Percentiles rank a stretch among this genome's conserved stretches.
Evolutionary conservation across 2,113 vertebrate genomes (phyloP).

Genomic region (Seriola rivoliana): DNA sequence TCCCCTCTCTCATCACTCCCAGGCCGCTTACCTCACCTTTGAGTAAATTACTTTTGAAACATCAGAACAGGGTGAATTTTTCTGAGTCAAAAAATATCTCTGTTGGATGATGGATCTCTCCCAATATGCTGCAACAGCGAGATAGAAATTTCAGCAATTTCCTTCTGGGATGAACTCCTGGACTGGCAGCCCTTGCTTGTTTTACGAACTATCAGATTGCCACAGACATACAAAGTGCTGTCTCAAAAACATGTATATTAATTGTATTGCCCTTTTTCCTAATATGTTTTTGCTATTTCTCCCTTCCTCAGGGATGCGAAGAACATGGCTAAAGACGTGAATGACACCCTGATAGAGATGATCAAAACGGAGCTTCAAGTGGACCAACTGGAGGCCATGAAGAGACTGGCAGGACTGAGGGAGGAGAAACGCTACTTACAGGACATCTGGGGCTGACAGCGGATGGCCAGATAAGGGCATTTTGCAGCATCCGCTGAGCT

Average conservation of each 20-base stretch:
- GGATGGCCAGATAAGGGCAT: conserved; percentile 31
- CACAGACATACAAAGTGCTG: background rate
- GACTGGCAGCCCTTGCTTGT: conserved; percentile 1
- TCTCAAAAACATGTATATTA: background rate
- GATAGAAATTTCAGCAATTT: conserved; percentile 52
- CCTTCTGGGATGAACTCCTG: conserved; percentile 31
- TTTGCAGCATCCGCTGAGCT: conserved; percentile 35
- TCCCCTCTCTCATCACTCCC: conserved; percentile 21
- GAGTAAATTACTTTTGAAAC: conserved; percentile 58
- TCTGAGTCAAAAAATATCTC: conserved; percentile 35
- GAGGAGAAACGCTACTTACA: conserved; percentile 93
- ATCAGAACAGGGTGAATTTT: conserved; percentile 33
- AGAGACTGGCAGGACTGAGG: conserved; percentile 87
- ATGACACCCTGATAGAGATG: conserved; percentile 88
- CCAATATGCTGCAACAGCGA: conserved; percentile 55
- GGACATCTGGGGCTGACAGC: conserved; percentile 92
- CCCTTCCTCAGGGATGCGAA: conserved; percentile 89
- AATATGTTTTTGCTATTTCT: background rate
- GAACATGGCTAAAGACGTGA: conserved; percentile 96
- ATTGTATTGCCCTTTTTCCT: background rate
- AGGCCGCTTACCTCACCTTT: conserved; percentile 17
- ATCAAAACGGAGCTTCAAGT: conserved; percentile 84
- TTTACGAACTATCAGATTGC: conserved; percentile 21
- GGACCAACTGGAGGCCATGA: conserved; percentile 92
- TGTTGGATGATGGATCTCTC: conserved; percentile 45